A percentile compares a stretch with the other conserved stretches of the same genome.
Conservation (phyloP, 2,113 vertebrate genomes). For the Antechinus flavipes region DNA sequence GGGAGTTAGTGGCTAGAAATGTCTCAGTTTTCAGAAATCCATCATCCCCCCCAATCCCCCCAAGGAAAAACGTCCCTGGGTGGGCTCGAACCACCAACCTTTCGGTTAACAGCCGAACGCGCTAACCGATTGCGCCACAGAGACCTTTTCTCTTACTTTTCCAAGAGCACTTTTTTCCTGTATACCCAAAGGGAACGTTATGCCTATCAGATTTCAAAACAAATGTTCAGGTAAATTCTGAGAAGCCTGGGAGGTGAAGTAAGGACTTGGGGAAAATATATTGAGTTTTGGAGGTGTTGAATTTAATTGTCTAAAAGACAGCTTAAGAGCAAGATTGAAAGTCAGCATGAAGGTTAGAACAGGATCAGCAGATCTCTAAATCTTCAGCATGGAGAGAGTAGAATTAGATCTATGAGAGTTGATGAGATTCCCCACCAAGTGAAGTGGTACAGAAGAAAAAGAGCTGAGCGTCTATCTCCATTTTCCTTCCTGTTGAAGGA, state of each 20-base stretch:
- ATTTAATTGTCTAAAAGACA: neutral
- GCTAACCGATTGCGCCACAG: conserved; percentile 2
- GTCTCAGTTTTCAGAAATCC: too few relatives aligned
- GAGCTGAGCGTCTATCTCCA: neutral
- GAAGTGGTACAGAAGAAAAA: neutral
- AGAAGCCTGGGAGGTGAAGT: too few relatives aligned
- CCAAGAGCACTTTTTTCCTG: neutral
- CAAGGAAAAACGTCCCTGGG: neutral
- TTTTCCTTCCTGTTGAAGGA: neutral
- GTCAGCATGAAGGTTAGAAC: neutral
- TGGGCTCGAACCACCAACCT: conserved; percentile 3
- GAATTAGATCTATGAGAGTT: neutral
- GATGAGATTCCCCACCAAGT: neutral
- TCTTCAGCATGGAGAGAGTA: neutral
- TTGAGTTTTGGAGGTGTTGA: neutral
- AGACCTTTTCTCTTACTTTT: fast-evolving
- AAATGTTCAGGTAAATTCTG: neutral
- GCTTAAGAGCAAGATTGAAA: neutral
- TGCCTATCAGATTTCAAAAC: neutral
- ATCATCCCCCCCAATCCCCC: too few relatives aligned
- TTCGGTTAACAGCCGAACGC: conserved; percentile 3
- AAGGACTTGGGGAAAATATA: neutral
- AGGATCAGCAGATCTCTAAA: neutral
- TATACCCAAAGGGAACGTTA: neutral
- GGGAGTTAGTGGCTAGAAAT: too few relatives aligned